phyloP scores from a whole-genome alignment of 1,140 invertebrate genomes.

The Heliconius himera region DNA sequence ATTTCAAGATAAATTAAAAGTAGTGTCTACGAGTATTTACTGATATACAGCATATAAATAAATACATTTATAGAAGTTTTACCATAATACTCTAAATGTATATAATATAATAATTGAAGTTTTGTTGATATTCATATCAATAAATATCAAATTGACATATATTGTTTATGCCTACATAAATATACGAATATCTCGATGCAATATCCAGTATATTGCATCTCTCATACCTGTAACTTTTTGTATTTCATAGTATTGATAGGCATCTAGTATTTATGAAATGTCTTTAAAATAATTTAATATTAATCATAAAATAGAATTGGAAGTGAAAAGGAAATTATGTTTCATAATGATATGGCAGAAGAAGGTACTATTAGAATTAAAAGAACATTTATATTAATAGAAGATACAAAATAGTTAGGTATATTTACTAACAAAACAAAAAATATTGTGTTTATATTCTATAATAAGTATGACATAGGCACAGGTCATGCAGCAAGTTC shows the following conservation, averaged over 20 bases:
- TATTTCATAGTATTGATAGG: no score
- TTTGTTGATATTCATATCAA: neutral
- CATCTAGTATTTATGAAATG: no score
- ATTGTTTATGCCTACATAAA: neutral
- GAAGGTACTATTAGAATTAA: neutral
- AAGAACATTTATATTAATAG: neutral
- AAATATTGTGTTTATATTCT: neutral
- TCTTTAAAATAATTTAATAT: no score
- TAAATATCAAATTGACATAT: neutral
- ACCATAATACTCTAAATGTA: neutral
- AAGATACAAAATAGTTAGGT: no score
- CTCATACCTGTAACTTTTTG: no score
- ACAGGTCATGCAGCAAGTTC: constrained; percentile 23
- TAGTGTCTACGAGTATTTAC: neutral
- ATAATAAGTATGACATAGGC: constrained; percentile 16
- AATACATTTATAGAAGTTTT: neutral
- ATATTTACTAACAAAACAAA: neutral
- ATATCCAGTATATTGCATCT: no score
- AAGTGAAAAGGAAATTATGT: neutral
- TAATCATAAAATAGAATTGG: neutral
- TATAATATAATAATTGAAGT: neutral
- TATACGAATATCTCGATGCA: neutral
- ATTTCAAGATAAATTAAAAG: neutral
- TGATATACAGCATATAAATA: neutral
- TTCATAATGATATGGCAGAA: neutral